Base-by-base conservation (phyloP, 2,797 vertebrate genomes). In the Vireo griseus region DNA sequence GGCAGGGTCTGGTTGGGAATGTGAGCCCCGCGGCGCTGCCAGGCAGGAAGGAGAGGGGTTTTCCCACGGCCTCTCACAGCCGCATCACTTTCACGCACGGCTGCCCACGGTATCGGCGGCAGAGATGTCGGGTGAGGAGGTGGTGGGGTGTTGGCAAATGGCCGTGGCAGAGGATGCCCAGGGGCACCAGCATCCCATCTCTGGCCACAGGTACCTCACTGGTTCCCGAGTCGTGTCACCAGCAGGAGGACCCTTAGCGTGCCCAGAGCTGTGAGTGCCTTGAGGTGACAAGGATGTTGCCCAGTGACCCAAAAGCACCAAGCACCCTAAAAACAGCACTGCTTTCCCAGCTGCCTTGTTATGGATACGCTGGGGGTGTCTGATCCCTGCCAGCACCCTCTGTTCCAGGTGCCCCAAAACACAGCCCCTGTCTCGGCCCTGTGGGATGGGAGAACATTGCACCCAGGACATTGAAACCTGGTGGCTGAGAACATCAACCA, bases 191-290 rank as follows among this genome's bases (percentile, higher is more conserved):
- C 52, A 9, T 66, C 5, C 42, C 16, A 2, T 79, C 8, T 6
- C 28, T 1, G 5, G 9, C 18, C 1, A 0, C 18, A 35, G 63
- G 2, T 77, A 25, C 40, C 0, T 2, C 16, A 19, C 8, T 50
- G 40, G 22, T 3, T 12, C 12, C 15, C 9, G 8, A 18, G 45
- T 40, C 17, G 5, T 5, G 11, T 28, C 45, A 35, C 21, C 11
- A 2, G 48, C 6, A 7, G 37, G 13, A 54, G 7, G 17, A 74
- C 12, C 11, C 9, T 9, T 16, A 3, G 33, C 0, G 0, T 16
- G 35, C 10, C 29, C 42, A 44, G 55, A 62, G 47, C 26, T 74
- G 10, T 0, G 0, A 40, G 35, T 35, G 48, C 25, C 47, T 50
- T 57, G 59, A 31, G 39, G 22, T 50, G 37, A 45, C n/a, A 37